Base-by-base conservation (phyloP, 2,113 vertebrate genomes). In the Lepus europaeus region DNA sequence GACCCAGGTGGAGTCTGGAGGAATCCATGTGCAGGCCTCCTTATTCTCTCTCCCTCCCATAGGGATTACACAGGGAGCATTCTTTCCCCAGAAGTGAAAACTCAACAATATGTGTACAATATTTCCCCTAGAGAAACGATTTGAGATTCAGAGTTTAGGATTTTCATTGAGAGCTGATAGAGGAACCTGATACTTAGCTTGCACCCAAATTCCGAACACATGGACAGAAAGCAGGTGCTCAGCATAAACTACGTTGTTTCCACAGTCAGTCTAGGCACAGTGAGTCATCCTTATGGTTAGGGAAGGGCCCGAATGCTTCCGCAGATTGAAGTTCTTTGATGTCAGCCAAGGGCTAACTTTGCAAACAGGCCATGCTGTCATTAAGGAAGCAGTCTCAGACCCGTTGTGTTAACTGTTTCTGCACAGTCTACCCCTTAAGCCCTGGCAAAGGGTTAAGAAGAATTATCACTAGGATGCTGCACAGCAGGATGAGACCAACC, bases 161-260 rank as follows among this genome's bases (percentile, higher is more conserved):
- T 84, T 89, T 79, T 74, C 66, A 77, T 10, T 59, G 49, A 91
- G 51, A 31, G 23, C n/a, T 84, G 19, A 76, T 63, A 80, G 27
- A 89, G 73, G 36, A 29, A 59, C 51, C 36, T 25, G 78, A 25
- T 63, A 56, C 25, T 29, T 82, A 64, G 49, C 13, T 45, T 8
- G 12, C 49, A 39, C 63, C 83, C 73, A 92, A 96, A 93, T 94
- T 91, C 64, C 74, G 89, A 82, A 61, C 22, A 88, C 27, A 53
- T 8, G 31, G 69, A 79, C 61, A 93, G 11, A 23, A 93, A 78
- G 39, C 33, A 66, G 36, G 36, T 90, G 11, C 14, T 89, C 23
- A 31, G 14, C 22, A 27, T 56, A 90, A 89, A 23, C 31, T 10
- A 39, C 20, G 20, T 2, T 66, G 36, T 88, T 80, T 74, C 23